Evolutionary conservation across 1,140 invertebrate species (phyloP), one percentile per base, ranked within the genome.

Genomic region (Choristoneura fumiferana): DNA sequence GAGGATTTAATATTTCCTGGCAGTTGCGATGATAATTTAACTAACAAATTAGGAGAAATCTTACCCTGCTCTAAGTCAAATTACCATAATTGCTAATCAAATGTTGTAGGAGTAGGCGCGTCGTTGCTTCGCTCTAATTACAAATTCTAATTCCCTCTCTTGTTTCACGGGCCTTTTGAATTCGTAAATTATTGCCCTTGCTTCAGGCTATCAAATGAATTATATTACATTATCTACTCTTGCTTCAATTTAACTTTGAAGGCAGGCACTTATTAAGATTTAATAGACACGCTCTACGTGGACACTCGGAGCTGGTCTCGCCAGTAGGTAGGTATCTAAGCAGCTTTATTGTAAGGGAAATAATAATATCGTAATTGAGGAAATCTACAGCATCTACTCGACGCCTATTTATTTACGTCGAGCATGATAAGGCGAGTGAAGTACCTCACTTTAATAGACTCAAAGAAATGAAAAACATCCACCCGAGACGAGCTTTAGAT

Each of bases 81-180:
- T 88, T 88, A 85, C 73, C 85, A 88, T 87, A 88, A 88, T 88
- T 88, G 84, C 77, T 88, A 87, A 88, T 88, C 84, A 88, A 88
- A 88, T 80, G 83, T 80, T 84, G 81, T 83, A 80, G 78, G 77
- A 83, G 76, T 77, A 71, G 73, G 69, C 76, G 76, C 69, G 68
- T 73, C 71, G 69, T 77, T 71, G 74, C 77, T 73, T 73, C 76
- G 66, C 63, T 66, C 81, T 87, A 87, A 87, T 89, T 87, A 89
- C 74, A 84, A 87, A 87, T 89, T 86, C 86, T 89, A 87, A 89
- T 87, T 81, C 74, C 71, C 76, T 78, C 81, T 82, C 85, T 88
- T 84, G 82, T 87, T 84, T 82, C 74, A 77, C 72, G 80, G 79
- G 74, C 76, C 78, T 81, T 85, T 87, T 88, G 85, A 88, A 88